These are phyloP conservation scores for Bufo bufo DNA, from an alignment of 2,113 vertebrate species.

Conservation along the genomic window DNA sequence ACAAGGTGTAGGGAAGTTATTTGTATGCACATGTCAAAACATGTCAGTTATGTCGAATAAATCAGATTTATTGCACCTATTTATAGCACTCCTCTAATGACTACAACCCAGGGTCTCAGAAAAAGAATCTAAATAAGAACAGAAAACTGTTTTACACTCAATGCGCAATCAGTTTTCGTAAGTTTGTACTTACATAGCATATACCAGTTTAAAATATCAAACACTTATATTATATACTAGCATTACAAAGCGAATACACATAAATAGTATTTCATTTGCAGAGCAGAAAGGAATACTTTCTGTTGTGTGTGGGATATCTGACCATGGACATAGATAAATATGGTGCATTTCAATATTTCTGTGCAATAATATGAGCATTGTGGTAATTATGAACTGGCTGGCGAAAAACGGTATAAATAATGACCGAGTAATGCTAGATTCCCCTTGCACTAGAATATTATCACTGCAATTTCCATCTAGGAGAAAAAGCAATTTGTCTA, in stretches of 20 bases:
- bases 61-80: constrained; percentile 58
- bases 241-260: background rate
- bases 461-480: background rate
- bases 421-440: background rate
- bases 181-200: constrained; percentile 18
- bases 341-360: background rate
- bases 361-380: background rate
- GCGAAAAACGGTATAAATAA: background rate
- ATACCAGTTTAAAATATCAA: background rate
- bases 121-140: constrained; percentile 48
- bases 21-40: constrained; percentile 57
- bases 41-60: constrained; percentile 58
- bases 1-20: constrained; percentile 55
- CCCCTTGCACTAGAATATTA: background rate
- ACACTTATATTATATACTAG: background rate
- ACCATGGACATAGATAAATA: background rate
- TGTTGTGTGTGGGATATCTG: background rate
- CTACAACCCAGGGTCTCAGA: constrained; percentile 54
- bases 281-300: background rate
- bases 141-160: constrained; percentile 39
- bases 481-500: background rate
- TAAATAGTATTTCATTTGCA: background rate
- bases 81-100: constrained; percentile 55
- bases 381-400: background rate
- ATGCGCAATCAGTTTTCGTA: constrained; percentile 38